A percentile compares a stretch with the other conserved stretches of the same genome.
phyloP scores from a whole-genome alignment of 2,797 vertebrate genomes.

The Onychomys arenicola region DNA sequence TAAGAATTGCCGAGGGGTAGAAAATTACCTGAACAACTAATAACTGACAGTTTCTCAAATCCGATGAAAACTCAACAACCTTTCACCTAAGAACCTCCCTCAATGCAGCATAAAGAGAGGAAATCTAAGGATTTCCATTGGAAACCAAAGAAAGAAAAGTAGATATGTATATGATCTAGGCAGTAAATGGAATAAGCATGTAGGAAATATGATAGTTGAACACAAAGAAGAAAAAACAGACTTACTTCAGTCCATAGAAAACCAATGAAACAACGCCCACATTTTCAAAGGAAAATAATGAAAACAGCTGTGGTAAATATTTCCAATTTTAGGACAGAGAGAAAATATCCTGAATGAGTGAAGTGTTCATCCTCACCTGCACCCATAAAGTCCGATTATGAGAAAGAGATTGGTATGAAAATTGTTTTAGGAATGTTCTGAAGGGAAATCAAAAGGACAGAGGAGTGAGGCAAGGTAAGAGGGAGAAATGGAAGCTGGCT shows the following conservation, averaged over 20 bases:
- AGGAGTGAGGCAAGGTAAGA: neutral
- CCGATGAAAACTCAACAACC: neutral
- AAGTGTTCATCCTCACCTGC: neutral
- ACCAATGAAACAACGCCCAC: neutral
- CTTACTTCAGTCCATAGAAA: neutral
- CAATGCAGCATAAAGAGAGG: neutral
- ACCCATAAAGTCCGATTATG: neutral
- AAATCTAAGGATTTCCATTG: neutral
- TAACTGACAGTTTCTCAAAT: constrained; percentile 7
- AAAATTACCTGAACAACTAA: constrained; percentile 36
- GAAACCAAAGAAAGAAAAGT: neutral
- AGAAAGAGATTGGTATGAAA: neutral
- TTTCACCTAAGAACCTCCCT: constrained; percentile 15
- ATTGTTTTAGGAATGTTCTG: neutral
- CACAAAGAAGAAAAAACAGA: neutral
- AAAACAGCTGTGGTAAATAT: neutral
- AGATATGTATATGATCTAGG: neutral
- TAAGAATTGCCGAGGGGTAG: neutral
- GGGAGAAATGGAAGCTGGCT: neutral
- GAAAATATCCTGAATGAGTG: neutral
- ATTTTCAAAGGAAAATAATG: neutral
- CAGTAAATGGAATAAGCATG: neutral
- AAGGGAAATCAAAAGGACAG: neutral
- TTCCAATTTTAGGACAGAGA: neutral
- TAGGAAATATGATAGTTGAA: neutral